Conservation (phyloP, 2,113 vertebrate species). For the Grammomys dolichurus region DNA sequence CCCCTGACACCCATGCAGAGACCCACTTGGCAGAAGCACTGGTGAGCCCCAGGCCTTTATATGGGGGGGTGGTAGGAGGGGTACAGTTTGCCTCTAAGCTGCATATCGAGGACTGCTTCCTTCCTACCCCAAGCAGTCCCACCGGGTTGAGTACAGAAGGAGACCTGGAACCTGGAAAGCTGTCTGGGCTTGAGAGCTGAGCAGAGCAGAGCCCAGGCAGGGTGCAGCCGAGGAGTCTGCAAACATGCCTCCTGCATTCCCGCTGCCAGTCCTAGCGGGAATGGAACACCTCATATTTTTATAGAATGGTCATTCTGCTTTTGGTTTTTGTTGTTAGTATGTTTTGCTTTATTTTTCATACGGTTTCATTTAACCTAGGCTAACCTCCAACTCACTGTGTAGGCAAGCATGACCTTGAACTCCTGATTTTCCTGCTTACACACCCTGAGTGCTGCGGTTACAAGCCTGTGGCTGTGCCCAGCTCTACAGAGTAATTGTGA, state of each 20-base stretch:
- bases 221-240: not conserved
- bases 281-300: not conserved
- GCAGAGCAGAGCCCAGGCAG: not conserved
- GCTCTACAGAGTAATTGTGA: not conserved
- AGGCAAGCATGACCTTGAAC: not conserved
- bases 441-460: not conserved
- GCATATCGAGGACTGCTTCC: not conserved
- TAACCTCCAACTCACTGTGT: not conserved
- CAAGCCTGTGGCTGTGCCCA: not conserved
- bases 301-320: not conserved
- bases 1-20: too few species aligned
- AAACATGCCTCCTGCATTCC: not conserved
- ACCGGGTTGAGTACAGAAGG: not conserved
- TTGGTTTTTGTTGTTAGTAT: not conserved
- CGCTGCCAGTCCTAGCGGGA: too few species aligned
- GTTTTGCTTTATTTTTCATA: not conserved
- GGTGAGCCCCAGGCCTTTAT: rapidly evolving
- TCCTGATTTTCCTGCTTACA: not conserved
- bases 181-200: not conserved
- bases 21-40: not conserved
- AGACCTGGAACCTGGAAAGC: not conserved
- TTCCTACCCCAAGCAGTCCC: not conserved
- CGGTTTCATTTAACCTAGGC: not conserved
- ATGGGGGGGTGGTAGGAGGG: not conserved
- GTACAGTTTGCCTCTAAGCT: not conserved